phyloP scores from a whole-genome alignment of 1,140 invertebrate genomes.

The Ceratina japonica region DNA sequence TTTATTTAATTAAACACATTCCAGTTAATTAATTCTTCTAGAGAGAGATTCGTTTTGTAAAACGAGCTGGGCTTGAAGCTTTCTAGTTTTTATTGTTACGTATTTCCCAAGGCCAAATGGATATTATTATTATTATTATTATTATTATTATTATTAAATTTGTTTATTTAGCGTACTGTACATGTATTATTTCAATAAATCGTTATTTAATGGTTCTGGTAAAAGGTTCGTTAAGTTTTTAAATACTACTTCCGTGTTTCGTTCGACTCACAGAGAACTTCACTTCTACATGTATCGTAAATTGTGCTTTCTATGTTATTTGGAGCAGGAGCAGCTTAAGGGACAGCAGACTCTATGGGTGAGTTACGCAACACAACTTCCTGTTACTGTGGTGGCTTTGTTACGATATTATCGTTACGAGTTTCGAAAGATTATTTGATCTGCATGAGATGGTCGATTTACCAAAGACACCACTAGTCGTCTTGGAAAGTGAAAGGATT shows the following conservation, averaged over 20 bases:
- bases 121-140: too few species aligned
- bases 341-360: slow-evolving; percentile 88
- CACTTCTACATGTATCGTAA: slow-evolving; percentile 57
- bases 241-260: slow-evolving; percentile 38
- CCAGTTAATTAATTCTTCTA: too few species aligned
- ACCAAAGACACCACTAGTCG: slow-evolving; percentile 58
- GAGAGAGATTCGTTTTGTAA: too few species aligned
- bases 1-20: slow-evolving; percentile 27
- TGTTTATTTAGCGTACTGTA: slow-evolving; percentile 64
- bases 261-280: slow-evolving; percentile 38
- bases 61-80: too few species aligned
- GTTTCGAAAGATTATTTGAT: slow-evolving; percentile 48
- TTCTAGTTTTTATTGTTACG: too few species aligned
- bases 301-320: slow-evolving; percentile 67
- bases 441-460: slow-evolving; percentile 56
- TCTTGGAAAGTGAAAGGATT: slow-evolving; percentile 57
- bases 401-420: slow-evolving; percentile 53
- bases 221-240: slow-evolving; percentile 50
- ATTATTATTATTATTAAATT: slow-evolving; percentile 51
- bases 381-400: slow-evolving; percentile 62
- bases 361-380: slow-evolving; percentile 76
- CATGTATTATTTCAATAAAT: slow-evolving; percentile 70
- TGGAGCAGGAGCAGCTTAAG: slow-evolving; percentile 84
- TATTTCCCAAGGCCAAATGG: too few species aligned
- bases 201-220: slow-evolving; percentile 64